Base-by-base conservation (phyloP, 2,797 vertebrate genomes). In the Fistularia commersonii region DNA sequence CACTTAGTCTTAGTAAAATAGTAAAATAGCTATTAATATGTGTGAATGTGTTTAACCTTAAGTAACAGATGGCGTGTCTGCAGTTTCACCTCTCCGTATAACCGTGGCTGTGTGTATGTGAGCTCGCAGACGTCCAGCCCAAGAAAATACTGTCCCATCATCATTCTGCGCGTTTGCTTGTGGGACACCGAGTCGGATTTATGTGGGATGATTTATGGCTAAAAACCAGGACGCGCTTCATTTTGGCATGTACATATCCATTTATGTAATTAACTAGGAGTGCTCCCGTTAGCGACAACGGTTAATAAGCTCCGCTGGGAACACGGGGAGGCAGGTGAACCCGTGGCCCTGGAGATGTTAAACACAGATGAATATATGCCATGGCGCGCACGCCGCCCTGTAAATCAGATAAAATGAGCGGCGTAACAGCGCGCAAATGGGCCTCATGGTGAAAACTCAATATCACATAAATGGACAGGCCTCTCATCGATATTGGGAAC, bases 331-430 rank as follows among this genome's bases (percentile, higher is more conserved):
- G 76, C 79, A 77, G 83, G 83, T 83, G 83, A 84, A 87, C 85
- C 78, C 54, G 23, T 82, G 83, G 82, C 84, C 87, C 78, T 32
- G 57, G 77, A 86, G 82, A 88, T 87, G 88, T 87, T 87, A 80
- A 87, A 83, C 86, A 85, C 81, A 86, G 85, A 86, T 82, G 81
- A 87, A 87, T 87, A 85, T 80, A 86, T 80, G 85, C 77, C 81
- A 69, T 48, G 48, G 79, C 84, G 61, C 80, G 77, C 79, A 51
- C 73, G 33, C 61, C 3, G 51, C 49, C 75, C 49, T 64, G 76
- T 89, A 88, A 89, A 88, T 89, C 86, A 87, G 74, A 56, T 63
- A 55, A 72, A 86, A 86, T 69, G 83, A 83, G 83, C 66, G 41
- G 42, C 23, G 52, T 73, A 76, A 64, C 76, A 60, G 76, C 64